phyloP scores from a whole-genome alignment of 2,113 vertebrate genomes.

The Sylvia atricapilla region DNA sequence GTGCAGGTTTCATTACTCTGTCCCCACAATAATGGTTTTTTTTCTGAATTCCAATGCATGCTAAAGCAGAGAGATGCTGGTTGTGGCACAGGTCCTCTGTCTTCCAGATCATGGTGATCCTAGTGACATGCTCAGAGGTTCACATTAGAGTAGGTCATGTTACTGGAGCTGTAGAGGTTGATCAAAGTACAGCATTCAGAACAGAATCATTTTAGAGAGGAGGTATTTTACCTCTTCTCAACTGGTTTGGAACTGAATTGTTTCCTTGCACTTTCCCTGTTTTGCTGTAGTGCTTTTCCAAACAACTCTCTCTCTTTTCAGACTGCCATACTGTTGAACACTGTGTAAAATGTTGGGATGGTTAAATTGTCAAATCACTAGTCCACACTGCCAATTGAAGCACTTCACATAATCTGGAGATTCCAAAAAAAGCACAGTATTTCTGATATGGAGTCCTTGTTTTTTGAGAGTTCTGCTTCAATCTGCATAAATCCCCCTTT shows the following conservation, averaged over 20 bases:
- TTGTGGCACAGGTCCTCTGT: background rate
- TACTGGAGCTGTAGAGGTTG: background rate
- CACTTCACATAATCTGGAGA: background rate
- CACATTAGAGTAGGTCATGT: background rate
- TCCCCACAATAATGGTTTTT: background rate
- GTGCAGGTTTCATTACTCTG: background rate
- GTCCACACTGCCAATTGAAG: background rate
- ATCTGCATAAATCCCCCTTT: background rate
- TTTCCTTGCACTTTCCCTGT: background rate
- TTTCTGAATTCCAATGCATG: background rate
- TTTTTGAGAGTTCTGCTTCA: background rate
- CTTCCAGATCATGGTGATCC: background rate
- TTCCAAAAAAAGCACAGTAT: slow-evolving; percentile 2
- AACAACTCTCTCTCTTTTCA: background rate
- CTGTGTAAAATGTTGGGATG: background rate
- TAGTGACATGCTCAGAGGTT: background rate
- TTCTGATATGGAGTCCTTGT: background rate
- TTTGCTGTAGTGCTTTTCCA: background rate
- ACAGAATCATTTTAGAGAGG: background rate
- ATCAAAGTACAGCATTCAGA: background rate
- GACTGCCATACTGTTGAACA: background rate
- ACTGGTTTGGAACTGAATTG: background rate
- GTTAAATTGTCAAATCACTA: background rate
- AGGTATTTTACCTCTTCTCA: background rate
- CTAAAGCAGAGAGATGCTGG: background rate